Conservation (phyloP, 2,113 vertebrate species). For the Eubucco bourcierii region DNA sequence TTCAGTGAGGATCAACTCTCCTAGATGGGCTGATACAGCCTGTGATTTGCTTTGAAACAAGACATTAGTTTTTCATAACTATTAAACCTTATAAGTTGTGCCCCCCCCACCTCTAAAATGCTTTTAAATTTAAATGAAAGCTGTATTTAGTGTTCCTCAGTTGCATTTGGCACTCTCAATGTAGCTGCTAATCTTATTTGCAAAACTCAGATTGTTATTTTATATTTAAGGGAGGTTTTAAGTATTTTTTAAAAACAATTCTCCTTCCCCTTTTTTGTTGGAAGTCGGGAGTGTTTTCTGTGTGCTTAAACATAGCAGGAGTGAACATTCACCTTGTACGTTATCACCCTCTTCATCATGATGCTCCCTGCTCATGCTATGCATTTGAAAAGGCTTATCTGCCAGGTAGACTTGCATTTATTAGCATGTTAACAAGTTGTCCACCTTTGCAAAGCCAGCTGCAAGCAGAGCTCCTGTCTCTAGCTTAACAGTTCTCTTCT, state of each 20-base stretch:
- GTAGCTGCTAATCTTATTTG: background rate
- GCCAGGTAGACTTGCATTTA: background rate
- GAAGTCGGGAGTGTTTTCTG: background rate
- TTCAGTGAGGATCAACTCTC: background rate
- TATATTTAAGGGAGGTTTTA: background rate
- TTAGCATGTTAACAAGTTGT: constrained; percentile 39
- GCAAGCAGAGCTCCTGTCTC: background rate
- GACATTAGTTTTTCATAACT: background rate
- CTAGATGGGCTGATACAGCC: background rate
- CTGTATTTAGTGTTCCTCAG: background rate
- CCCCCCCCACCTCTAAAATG: background rate
- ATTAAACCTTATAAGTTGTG: background rate
- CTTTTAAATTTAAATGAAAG: background rate
- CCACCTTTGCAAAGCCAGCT: background rate
- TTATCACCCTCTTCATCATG: background rate
- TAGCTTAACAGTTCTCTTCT: background rate
- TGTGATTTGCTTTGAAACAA: constrained; percentile 9
- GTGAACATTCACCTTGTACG: background rate
- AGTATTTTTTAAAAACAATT: background rate
- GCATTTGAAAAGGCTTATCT: constrained; percentile 24
- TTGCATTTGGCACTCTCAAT: background rate
- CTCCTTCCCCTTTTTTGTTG: background rate
- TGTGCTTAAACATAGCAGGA: background rate
- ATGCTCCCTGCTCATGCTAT: background rate
- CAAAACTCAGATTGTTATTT: background rate